Conservation (phyloP, 2,888 invertebrate genomes). For the Globia sparganii region DNA sequence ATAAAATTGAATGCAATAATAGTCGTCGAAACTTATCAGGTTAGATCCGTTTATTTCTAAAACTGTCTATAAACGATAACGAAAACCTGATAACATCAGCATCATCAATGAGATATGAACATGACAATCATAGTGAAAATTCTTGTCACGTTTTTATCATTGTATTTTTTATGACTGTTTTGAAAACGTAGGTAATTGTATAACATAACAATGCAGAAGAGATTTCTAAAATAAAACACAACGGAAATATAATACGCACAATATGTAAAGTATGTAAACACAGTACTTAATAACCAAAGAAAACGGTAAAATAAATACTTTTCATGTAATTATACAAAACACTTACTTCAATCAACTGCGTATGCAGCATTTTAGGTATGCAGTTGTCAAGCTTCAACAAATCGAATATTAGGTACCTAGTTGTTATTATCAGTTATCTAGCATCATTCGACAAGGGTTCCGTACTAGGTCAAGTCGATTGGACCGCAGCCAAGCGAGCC, state of each 20-base stretch:
- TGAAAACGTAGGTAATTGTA: constrained; percentile 10
- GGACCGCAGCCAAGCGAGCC: constrained; percentile 55
- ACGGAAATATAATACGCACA: constrained; percentile 3
- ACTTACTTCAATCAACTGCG: background rate
- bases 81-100: constrained; percentile 28
- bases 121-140: constrained; percentile 31
- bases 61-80: constrained; percentile 33
- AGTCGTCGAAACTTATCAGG: constrained; percentile 1
- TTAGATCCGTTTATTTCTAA: constrained; percentile 30
- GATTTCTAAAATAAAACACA: constrained; percentile 4
- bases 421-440: constrained; percentile 46
- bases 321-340: background rate
- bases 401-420: background rate
- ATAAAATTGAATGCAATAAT: constrained; percentile 30
- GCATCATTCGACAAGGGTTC: constrained; percentile 48
- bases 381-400: background rate
- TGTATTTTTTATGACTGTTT: constrained; percentile 27
- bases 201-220: constrained; percentile 14
- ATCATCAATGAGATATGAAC: constrained; percentile 24
- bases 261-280: background rate
- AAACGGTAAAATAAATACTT: constrained; percentile 7
- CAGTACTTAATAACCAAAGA: background rate
- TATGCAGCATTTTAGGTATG: background rate
- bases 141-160: constrained; percentile 52
- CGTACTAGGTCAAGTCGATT: constrained; percentile 62